phyloP scores from a whole-genome alignment of 2,888 invertebrate species.

The Allophyes oxyacanthae region DNA sequence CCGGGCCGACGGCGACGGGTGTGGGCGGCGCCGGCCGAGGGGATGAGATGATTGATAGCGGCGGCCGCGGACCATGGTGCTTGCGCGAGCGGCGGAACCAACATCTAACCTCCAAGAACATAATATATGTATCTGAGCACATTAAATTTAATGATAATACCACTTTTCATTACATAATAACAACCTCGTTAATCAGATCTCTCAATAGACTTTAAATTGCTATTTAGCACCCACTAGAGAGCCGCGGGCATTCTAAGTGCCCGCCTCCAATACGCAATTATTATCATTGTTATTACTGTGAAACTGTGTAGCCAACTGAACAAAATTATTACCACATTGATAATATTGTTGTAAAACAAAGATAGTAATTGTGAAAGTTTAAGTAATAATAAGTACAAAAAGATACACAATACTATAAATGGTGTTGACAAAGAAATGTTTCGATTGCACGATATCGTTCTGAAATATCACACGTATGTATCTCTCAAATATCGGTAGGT shows the following conservation, averaged over 20 bases:
- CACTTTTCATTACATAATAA: constrained; percentile 38
- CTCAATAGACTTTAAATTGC: constrained; percentile 49
- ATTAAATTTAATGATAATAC: constrained; percentile 15
- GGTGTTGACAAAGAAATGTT: constrained; percentile 3
- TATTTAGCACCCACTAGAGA: constrained; percentile 28
- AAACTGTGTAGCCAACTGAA: constrained; percentile 25
- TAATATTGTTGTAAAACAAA: constrained; percentile 17
- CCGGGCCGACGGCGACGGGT: constrained; percentile 37
- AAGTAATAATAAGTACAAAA: constrained; percentile 2
- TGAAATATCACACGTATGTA: neutral
- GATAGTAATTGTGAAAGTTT: constrained; percentile 16
- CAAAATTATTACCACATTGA: constrained; percentile 35
- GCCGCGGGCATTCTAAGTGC: constrained; percentile 28
- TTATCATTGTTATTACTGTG: constrained; percentile 37
- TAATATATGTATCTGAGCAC: constrained; percentile 9
- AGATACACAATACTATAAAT: constrained; percentile 6
- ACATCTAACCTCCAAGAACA: constrained; percentile 23
- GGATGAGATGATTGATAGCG: constrained; percentile 67
- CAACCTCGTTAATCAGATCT: constrained; percentile 45
- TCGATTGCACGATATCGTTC: too few relatives aligned
- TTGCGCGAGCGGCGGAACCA: constrained; percentile 7
- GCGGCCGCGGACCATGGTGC: constrained; percentile 36
- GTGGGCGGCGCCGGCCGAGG: constrained; percentile 40
- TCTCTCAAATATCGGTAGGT: too few relatives aligned
- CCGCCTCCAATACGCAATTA: constrained; percentile 40